Evolutionary conservation across 2,888 invertebrate species (phyloP).

Genomic region (Ochlodes sylvanus): DNA sequence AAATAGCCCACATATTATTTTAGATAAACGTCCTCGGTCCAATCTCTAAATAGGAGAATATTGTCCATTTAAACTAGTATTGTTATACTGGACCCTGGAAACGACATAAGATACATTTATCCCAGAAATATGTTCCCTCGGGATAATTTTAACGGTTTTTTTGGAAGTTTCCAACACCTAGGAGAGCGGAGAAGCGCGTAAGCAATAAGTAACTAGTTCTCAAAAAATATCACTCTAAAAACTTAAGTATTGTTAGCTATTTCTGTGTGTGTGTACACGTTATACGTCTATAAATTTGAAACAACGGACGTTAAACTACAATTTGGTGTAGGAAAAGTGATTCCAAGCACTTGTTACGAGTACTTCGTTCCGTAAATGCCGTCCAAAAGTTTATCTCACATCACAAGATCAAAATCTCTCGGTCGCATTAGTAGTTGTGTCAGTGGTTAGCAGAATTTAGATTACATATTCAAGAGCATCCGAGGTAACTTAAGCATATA

Average conservation of each 20-base stretch:
- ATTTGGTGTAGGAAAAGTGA: background rate
- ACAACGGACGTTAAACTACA: constrained; percentile 1
- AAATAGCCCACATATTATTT: background rate
- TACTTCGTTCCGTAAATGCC: constrained; percentile 1
- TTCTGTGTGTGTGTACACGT: background rate
- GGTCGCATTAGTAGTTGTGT: constrained; percentile 39
- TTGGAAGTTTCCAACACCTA: too few relatives aligned
- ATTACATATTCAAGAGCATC: constrained; percentile 45
- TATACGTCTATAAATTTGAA: background rate
- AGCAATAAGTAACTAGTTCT: too few relatives aligned
- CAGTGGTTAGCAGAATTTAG: constrained; percentile 40
- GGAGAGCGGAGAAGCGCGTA: too few relatives aligned
- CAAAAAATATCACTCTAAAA: background rate
- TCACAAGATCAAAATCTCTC: constrained; percentile 15
- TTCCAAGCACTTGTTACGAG: constrained; percentile 7
- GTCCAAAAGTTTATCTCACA: background rate
- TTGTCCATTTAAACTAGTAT: too few relatives aligned
- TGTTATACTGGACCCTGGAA: too few relatives aligned
- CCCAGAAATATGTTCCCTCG: too few relatives aligned
- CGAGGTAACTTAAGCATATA: constrained; percentile 36
- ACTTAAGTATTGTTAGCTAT: background rate
- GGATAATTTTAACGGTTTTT: too few relatives aligned
- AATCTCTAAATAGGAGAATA: too few relatives aligned
- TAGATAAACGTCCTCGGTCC: too few relatives aligned
- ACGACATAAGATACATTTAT: too few relatives aligned